Percentiles rank a stretch among this genome's conserved stretches.
Conservation (phyloP, 2,888 invertebrate genomes). For the Rotaria macrura region DNA sequence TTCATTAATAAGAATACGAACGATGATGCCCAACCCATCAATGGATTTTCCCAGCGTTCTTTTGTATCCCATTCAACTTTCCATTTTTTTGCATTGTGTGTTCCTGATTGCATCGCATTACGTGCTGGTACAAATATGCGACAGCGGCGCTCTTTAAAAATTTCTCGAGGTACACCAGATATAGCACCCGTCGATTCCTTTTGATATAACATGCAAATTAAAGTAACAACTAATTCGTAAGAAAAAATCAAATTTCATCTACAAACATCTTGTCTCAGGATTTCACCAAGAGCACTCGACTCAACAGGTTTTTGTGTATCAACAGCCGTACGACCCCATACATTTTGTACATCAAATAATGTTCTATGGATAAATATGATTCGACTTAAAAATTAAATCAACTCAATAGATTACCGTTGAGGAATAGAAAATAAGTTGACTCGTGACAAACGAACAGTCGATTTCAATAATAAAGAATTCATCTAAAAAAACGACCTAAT, state of each 20-base stretch:
- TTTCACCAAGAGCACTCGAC: not conserved
- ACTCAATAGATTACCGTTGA: not conserved
- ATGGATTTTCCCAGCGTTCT: slow-evolving; percentile 94
- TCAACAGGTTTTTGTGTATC: slow-evolving; percentile 2
- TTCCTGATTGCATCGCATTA: slow-evolving; percentile 94
- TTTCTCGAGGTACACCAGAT: slow-evolving; percentile 79
- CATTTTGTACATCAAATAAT: slow-evolving; percentile 10
- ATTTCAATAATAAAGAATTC: not conserved
- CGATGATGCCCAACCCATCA: slow-evolving; percentile 94
- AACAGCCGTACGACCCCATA: slow-evolving; percentile 20
- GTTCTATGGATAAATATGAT: not conserved
- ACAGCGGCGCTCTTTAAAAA: slow-evolving; percentile 68
- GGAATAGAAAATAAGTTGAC: not conserved
- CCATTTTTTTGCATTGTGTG: slow-evolving; percentile 76
- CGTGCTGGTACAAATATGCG: slow-evolving; percentile 73
- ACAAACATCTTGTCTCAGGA: not conserved
- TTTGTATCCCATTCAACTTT: slow-evolving; percentile 86
- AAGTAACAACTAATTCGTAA: not conserved
- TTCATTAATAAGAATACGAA: slow-evolving; percentile 51
- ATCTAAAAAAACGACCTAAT: not conserved
- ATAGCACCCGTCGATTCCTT: slow-evolving; percentile 60
- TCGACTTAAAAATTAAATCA: no score
- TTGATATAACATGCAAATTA: slow-evolving; percentile 21
- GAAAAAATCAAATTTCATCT: not conserved
- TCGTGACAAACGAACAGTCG: not conserved